These are phyloP conservation scores for Varecia variegata DNA, from an alignment of 2,797 vertebrate species.

Conservation along the genomic window DNA sequence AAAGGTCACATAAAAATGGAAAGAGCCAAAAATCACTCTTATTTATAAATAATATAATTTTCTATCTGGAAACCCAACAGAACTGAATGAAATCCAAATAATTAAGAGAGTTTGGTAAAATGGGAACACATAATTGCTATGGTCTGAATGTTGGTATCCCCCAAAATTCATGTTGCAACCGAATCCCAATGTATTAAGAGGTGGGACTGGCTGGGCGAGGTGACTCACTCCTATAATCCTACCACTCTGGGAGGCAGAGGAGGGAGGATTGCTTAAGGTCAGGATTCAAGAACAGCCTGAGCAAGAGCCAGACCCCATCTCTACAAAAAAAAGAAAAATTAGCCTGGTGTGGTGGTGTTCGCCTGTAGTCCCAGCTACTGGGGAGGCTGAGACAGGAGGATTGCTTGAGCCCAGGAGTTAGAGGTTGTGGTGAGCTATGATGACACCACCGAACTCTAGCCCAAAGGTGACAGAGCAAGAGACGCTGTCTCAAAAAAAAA, in stretches of 20 bases:
- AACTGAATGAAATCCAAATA: constrained; percentile 7
- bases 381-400: not conserved
- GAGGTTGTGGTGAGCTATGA: not conserved
- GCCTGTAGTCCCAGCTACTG: not conserved
- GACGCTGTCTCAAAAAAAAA: not conserved
- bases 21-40: not conserved
- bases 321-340: not conserved
- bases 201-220: no score
- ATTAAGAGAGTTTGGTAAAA: constrained; percentile 21
- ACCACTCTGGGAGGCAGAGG: not conserved
- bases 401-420: not conserved
- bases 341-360: not conserved
- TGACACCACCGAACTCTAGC: not conserved
- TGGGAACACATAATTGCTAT: not conserved
- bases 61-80: not conserved
- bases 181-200: not conserved
- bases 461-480: not conserved
- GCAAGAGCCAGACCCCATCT: not conserved
- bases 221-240: not conserved
- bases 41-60: not conserved
- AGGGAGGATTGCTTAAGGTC: not conserved
- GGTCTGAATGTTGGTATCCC: not conserved
- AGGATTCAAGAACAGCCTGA: not conserved
- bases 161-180: not conserved
- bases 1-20: not conserved